Evolutionary conservation across 2,888 invertebrate genomes (phyloP).

Genomic region (Cantharis nigra): DNA sequence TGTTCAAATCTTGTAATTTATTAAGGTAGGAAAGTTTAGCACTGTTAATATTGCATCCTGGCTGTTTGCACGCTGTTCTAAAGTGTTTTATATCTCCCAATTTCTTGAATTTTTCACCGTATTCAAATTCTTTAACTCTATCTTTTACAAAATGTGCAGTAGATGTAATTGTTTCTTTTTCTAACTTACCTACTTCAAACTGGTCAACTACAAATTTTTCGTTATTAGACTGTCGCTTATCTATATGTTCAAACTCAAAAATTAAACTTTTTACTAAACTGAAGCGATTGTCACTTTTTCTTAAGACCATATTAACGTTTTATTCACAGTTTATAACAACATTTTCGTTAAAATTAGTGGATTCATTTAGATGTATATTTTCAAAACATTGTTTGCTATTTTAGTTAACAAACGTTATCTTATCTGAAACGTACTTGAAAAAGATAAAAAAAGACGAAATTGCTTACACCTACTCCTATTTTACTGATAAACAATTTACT

Average conservation of each 20-base stretch:
- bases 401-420: background rate
- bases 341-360: background rate
- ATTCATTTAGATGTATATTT: background rate
- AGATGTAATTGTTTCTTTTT: background rate
- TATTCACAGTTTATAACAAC: background rate
- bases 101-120: background rate
- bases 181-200: background rate
- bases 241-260: background rate
- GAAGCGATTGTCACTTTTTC: no score
- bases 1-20: background rate
- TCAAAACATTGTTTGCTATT: background rate
- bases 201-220: background rate
- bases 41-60: background rate
- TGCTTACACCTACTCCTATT: background rate
- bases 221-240: background rate
- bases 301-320: background rate
- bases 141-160: background rate
- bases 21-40: background rate
- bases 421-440: background rate
- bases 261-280: conserved; percentile 8
- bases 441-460: background rate
- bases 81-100: no score
- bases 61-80: background rate
- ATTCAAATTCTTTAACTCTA: background rate
- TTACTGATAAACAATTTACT: background rate